These are phyloP conservation scores for Disparrhopalites patrizii DNA, from an alignment of 2,888 invertebrate species.

Conservation along the genomic window DNA sequence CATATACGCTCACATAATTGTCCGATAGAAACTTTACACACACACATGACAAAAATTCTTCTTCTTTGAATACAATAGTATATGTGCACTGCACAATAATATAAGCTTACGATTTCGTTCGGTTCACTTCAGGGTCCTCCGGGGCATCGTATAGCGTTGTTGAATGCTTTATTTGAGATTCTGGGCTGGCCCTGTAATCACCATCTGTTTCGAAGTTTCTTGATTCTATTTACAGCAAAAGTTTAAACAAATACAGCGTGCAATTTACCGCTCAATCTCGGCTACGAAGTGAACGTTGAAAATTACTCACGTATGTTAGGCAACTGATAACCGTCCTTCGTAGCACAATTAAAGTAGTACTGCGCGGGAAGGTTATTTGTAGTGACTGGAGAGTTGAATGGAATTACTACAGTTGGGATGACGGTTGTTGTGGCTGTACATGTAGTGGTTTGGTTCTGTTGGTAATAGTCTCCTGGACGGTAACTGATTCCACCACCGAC, in stretches of 20 bases:
- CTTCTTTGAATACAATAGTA: too few species aligned
- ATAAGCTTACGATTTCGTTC: conserved; percentile 15
- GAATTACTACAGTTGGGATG: background rate
- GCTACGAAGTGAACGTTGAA: too few species aligned
- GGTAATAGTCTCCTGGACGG: conserved; percentile 17
- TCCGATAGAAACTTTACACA: too few species aligned
- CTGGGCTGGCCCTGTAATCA: background rate
- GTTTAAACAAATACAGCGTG: too few species aligned
- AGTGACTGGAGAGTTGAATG: background rate
- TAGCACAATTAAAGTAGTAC: conserved; percentile 16
- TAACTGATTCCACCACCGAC: background rate
- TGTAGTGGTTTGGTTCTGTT: background rate
- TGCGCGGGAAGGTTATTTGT: conserved; percentile 15
- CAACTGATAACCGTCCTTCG: conserved; percentile 13
- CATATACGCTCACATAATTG: too few species aligned
- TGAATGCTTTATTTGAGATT: background rate
- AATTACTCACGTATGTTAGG: conserved; percentile 11
- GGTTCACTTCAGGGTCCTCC: background rate
- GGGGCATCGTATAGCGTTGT: background rate
- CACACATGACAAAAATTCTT: too few species aligned
- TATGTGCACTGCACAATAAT: too few species aligned
- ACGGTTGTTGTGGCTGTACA: background rate
- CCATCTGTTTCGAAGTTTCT: background rate
- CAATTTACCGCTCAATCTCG: too few species aligned
- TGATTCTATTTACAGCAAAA: too few species aligned